Base-by-base conservation (phyloP, 2,797 vertebrate genomes). In the Sebastiscus tertius region DNA sequence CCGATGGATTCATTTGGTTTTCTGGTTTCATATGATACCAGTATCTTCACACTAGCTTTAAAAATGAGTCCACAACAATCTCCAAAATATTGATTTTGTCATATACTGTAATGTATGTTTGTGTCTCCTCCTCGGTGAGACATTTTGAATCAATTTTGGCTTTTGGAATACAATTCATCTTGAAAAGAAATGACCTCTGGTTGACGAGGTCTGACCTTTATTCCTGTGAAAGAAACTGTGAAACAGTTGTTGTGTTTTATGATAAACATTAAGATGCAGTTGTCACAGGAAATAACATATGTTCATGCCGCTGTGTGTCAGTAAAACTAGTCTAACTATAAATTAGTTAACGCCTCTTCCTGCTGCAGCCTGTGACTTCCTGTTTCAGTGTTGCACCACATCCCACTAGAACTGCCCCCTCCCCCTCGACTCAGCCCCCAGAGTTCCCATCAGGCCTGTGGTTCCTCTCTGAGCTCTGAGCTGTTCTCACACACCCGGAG, bases 371-470 rank as follows among this genome's bases (percentile, higher is more conserved):
- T 73, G 36, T 60, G 64, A 81, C 92, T 94, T 95, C 93, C 92
- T 94, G 92, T 94, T 94, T 91, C 75, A 75, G 27, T 56, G 75
- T 92, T 94, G 83, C 87, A 79, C 77, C 88, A 94, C 82, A 79
- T 42, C 68, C 5, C 9, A 26, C 58, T 16, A 8, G 7, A 62
- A 56, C 33, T 10, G 29, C 60, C 55, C 14, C n/a, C 55, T 60
- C 1, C 46, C 56, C 26, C 33, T 55, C 62, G 58, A 8, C 56
- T 70, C 58, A 24, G 10, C 64, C 4, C 62, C 4, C 8, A 12
- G 33, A 80, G 73, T 39, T 77, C 60, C 64, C 18, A 39, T 49
- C 73, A 79, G 52, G 74, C 34, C 77, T 29, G 39, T 4, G 8
- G 64, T 92, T 91, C 87, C 86, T 74, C 85, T 87, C 56, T 83